Evolutionary conservation across 2,888 invertebrate genomes (phyloP).

Genomic region (Diadegma fenestrale): DNA sequence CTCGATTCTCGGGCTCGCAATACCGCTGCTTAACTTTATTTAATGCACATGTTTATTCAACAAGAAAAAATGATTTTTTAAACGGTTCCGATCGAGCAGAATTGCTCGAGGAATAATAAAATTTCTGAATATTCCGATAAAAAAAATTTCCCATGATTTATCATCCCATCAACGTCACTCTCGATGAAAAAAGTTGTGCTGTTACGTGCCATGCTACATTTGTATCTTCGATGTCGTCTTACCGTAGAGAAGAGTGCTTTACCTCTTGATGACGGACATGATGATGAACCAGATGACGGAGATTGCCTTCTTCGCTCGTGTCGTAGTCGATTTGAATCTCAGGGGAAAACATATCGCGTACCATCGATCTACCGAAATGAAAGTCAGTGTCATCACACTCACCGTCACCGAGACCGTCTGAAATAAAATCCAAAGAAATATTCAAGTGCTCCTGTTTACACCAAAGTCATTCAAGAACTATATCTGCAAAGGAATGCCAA

Average conservation of each 20-base stretch:
- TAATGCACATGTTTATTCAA: background rate
- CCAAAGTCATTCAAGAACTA: background rate
- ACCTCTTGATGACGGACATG: too few relatives aligned
- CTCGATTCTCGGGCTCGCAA: background rate
- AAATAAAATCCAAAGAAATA: constrained; percentile 83
- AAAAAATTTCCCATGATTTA: background rate
- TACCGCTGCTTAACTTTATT: background rate
- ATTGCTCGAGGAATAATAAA: background rate
- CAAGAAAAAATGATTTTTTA: background rate
- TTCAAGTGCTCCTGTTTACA: background rate
- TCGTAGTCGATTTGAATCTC: constrained; percentile 93
- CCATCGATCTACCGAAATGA: constrained; percentile 97
- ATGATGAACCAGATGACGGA: constrained; percentile 93
- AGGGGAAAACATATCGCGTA: constrained; percentile 97
- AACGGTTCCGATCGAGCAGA: too few relatives aligned
- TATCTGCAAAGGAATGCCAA: background rate
- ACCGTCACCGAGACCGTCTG: constrained; percentile 97
- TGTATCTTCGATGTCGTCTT: constrained; percentile 84
- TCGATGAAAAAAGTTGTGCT: background rate
- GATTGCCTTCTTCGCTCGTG: constrained; percentile 92
- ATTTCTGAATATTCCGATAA: constrained; percentile 8
- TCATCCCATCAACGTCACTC: constrained; percentile 4
- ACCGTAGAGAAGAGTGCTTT: constrained; percentile 91
- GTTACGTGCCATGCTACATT: background rate
- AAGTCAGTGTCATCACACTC: constrained; percentile 95